Evolutionary conservation across 2,888 invertebrate genomes (phyloP), one percentile per base, ranked within the genome.

Genomic region (Lathronympha strigana): DNA sequence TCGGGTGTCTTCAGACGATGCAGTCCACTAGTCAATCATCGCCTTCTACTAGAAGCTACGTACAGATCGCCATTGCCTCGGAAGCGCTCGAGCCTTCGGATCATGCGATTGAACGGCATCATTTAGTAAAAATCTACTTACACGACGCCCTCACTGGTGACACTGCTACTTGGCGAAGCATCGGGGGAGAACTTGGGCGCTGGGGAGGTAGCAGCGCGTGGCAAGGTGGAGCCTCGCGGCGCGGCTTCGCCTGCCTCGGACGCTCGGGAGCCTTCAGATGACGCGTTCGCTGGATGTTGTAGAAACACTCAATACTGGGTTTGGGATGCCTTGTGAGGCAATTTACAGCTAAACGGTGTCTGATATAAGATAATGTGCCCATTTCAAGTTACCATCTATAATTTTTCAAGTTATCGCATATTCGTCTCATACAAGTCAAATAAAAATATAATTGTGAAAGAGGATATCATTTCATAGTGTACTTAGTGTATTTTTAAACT

Each of bases 131-230:
- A 36, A 36, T 36, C 21, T 54, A 63, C 67, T 87, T 90, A 88
- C 73, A 94, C 94, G 95, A 95, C 63, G 94, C 94, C 70, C 77
- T 97, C 97, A 77, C 97, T 97, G 36, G 97, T 97, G 62, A 97
- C 97, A 62, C 96, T 96, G 70, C 97, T 97, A 79, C 96, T 97
- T 70, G 97, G 97, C 72, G 96, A 97, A 57, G 96, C 96, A 75
- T 97, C 96, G 38, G 96, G 96, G 63, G 96, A 95, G 86, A 94
- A 96, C 88, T 96, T 96, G 69, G 87, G 90, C 40, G 88, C 86
- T 1, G 89, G 89, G 21, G 88, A 88, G 0, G 89, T 87, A 1
- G 88, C 92, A 1, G 88, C 87, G 2, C 90, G 80, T 0, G 90
- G 92, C 54, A 90, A 72, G 1, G 91, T 91, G 51, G 88, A 87